A percentile compares a stretch with the other conserved stretches of the same genome.
These are phyloP conservation scores for Trichonephila clavipes DNA, from an alignment of 1,140 invertebrate species.

Conservation along the genomic window DNA sequence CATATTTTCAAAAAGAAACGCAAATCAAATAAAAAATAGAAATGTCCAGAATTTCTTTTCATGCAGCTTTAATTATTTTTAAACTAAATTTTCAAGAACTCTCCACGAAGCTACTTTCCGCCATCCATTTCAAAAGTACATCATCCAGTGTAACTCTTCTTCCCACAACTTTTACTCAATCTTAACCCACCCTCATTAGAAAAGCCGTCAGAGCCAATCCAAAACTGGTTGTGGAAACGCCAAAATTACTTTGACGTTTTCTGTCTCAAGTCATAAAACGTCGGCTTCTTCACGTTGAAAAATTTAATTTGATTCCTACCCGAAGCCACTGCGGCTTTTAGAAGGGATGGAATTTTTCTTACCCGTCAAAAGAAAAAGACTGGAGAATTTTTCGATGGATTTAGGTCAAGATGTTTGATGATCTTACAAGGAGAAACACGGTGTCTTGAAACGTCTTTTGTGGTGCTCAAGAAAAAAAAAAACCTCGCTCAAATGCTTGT, in stretches of 20 bases:
- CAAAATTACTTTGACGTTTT: slow-evolving; percentile 24
- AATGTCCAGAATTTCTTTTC: too few relatives aligned
- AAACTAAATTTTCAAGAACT: too few relatives aligned
- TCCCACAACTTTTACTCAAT: not conserved
- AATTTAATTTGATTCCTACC: slow-evolving; percentile 29
- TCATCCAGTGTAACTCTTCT: not conserved
- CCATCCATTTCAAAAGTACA: not conserved
- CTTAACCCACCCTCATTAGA: not conserved
- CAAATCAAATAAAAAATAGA: too few relatives aligned
- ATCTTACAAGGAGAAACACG: not conserved
- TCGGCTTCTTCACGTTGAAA: not conserved
- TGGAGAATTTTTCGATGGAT: not conserved
- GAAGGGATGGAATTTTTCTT: not conserved
- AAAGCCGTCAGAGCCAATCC: not conserved
- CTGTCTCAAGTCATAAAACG: not conserved
- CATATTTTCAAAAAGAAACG: too few relatives aligned
- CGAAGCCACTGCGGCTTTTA: not conserved
- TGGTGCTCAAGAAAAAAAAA: not conserved
- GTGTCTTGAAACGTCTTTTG: not conserved
- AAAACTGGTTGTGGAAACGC: not conserved
- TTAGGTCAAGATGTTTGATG: slow-evolving; percentile 9
- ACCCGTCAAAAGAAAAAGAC: not conserved
- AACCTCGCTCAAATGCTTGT: not conserved
- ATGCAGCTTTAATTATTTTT: too few relatives aligned
- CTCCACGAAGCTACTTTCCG: too few relatives aligned